A percentile compares a stretch with the other conserved stretches of the same genome.
phyloP scores from a whole-genome alignment of 64 coral and sea anemone species.

The Cladopsammia gracilis region DNA sequence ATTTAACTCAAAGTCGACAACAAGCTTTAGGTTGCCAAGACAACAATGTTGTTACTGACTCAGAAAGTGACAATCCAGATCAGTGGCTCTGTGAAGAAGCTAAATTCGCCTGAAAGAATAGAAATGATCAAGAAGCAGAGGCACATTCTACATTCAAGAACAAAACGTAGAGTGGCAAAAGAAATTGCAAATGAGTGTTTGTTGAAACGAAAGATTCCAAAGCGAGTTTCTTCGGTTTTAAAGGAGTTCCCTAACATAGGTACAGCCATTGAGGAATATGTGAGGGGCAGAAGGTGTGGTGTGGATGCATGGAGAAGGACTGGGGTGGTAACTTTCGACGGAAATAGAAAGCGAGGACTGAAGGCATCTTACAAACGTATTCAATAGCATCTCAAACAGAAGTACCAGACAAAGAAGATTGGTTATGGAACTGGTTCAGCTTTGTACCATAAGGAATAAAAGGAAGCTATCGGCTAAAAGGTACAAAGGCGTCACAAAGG shows the following conservation, averaged over 20 bases:
- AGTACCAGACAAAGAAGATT: constrained; percentile 20
- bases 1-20: constrained; percentile 10
- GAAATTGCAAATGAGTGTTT: constrained; percentile 8
- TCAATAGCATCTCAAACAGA: background rate
- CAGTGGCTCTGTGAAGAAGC: constrained; percentile 23
- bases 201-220: constrained; percentile 68
- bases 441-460: constrained; percentile 8
- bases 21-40: background rate
- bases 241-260: constrained; percentile 52
- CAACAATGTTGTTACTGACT: constrained; percentile 38
- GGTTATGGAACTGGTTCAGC: background rate
- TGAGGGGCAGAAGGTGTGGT: constrained; percentile 53
- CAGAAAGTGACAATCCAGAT: constrained; percentile 73
- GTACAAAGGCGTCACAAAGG: too few relatives aligned
- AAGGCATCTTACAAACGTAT: constrained; percentile 15
- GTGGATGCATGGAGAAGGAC: constrained; percentile 78
- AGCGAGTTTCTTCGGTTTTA: constrained; percentile 27
- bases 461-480: constrained; percentile 5
- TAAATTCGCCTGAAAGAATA: constrained; percentile 45
- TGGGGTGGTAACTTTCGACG: background rate
- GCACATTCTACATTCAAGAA: background rate
- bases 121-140: constrained; percentile 66
- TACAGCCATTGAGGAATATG: constrained; percentile 41
- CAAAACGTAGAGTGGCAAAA: constrained; percentile 51
- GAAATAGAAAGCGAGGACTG: background rate